phyloP scores from a whole-genome alignment of 1,140 invertebrate species.

The Leptopilina clavipes region DNA sequence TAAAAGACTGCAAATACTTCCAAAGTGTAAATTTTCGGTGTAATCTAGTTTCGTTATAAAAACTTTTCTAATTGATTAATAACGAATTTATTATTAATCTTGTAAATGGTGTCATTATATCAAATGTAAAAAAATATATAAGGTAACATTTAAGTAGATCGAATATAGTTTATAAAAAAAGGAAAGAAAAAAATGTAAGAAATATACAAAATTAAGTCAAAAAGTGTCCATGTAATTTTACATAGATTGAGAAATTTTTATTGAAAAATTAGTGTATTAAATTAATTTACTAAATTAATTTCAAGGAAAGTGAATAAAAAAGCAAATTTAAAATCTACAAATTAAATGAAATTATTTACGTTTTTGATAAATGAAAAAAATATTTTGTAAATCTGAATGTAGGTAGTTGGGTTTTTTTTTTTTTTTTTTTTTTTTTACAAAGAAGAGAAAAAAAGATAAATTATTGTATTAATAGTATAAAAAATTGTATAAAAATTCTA shows the following conservation, averaged over 20 bases:
- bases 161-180: background rate
- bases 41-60: background rate
- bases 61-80: background rate
- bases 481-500: slow-evolving; percentile 7
- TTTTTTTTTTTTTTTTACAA: background rate
- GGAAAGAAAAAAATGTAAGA: no score
- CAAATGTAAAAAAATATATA: background rate
- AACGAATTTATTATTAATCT: background rate
- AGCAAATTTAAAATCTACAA: no score
- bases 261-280: no score
- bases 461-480: background rate
- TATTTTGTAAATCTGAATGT: no score
- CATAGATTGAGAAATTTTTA: background rate
- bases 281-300: no score
- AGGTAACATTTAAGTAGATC: background rate
- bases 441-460: background rate
- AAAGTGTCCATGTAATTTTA: background rate
- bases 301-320: no score
- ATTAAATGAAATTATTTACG: background rate
- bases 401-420: no score
- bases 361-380: background rate
- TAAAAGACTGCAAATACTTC: slow-evolving; percentile 14
- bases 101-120: background rate
- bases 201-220: background rate
- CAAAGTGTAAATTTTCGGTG: background rate